Base-by-base conservation (phyloP, 2,797 vertebrate genomes). In the Octomys mimax region DNA sequence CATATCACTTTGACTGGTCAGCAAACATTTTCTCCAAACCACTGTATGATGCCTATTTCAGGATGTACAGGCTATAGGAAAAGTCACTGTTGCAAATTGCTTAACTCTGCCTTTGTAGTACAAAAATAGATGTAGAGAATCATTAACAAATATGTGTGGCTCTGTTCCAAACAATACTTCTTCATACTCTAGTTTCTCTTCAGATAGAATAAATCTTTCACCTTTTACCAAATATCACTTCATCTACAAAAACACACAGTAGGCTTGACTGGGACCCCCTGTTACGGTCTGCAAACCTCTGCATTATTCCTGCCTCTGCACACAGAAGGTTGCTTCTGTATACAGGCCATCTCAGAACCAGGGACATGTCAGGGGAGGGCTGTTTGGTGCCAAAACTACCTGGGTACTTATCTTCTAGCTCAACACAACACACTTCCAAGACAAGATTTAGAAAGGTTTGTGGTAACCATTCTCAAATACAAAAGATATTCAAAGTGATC, bases 241-340 rank as follows among this genome's bases (percentile, higher is more conserved):
- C 6, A 26, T 89, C 62, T 24, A 22, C 46, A 11, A 49, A 85
- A 49, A 1, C 2, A 2, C 0, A 12, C 9, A 4, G 13, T 14
- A 6, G 81, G 21, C 19, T 36, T 1, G 22, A 2, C 2, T 7
- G 26, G 68, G n/a, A 5, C 28, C 4, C 1, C 1, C 0, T 0
- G 22, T 49, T 2, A 4, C 0, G 0, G 6, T 11, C 22, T 59
- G 28, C 26, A 26, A 59, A 2, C 2, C 11, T 3, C 52, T 5
- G 36, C 36, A 21, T 54, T 1, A 18, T 2, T 14, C 42, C 24
- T 28, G 24, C 59, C 4, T 7, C 1, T 2, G 73, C 42, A 75
- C 59, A 0, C 49, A 52, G 77, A 31, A 6, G 6, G 28, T 14
- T 8, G 46, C 1, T 31, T 5, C 1, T 39, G 49, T 36, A 0